Evolutionary conservation across 2,797 vertebrate genomes (phyloP).

Genomic region (Peromyscus eremicus): DNA sequence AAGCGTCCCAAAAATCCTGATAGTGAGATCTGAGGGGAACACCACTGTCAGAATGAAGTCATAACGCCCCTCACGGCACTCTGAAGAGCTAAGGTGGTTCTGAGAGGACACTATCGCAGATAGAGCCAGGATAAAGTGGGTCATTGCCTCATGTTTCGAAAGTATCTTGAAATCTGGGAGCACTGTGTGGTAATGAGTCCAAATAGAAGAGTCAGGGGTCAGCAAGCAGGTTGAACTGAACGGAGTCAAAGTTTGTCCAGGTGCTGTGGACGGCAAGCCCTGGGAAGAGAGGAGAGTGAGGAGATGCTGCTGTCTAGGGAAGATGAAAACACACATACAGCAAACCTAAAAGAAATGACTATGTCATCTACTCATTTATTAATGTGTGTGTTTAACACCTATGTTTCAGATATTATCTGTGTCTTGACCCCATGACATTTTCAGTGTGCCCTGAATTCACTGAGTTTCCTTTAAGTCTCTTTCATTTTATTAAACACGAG

Average conservation of each 20-base stretch:
- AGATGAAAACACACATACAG: neutral
- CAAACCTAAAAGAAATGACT: neutral
- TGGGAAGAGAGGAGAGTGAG: neutral
- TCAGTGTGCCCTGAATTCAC: neutral
- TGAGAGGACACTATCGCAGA: neutral
- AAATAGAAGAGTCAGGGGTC: constrained; percentile 20
- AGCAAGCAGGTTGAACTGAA: neutral
- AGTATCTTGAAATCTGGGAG: constrained; percentile 60
- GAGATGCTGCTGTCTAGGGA: neutral
- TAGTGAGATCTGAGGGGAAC: neutral
- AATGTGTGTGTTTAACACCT: neutral
- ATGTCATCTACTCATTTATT: neutral
- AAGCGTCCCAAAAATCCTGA: neutral
- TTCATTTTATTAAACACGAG: neutral
- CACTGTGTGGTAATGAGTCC: constrained; percentile 56
- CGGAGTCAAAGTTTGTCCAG: neutral
- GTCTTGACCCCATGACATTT: neutral
- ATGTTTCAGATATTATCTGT: constrained; percentile 10
- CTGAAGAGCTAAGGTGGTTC: neutral
- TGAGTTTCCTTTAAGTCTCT: constrained; percentile 13
- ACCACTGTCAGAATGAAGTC: neutral
- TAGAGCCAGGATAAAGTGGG: neutral
- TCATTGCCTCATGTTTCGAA: constrained; percentile 55
- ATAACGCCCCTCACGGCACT: neutral
- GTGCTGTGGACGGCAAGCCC: neutral